Evolutionary conservation across 2,113 vertebrate genomes (phyloP).

Genomic region (Gallinago paraguaiae): DNA sequence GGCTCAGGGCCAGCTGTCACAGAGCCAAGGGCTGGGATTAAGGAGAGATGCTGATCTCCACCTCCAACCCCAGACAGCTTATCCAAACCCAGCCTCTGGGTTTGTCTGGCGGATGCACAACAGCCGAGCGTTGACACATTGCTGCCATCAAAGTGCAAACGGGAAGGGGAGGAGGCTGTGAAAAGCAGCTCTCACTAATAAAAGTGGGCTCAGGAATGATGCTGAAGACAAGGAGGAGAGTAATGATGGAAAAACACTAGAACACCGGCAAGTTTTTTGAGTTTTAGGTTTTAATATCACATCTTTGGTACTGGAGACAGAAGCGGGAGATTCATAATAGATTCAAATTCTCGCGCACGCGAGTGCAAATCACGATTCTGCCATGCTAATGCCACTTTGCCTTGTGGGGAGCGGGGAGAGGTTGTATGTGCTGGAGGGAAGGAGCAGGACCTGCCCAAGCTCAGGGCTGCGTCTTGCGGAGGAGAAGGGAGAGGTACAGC

Average conservation of each 20-base stretch:
- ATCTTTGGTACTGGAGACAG: neutral
- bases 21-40: neutral
- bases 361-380: neutral
- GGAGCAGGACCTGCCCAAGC: neutral
- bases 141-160: rapidly evolving
- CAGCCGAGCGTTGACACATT: neutral
- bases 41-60: neutral
- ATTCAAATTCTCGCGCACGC: rapidly evolving
- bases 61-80: neutral
- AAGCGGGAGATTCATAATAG: neutral
- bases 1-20: neutral
- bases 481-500: neutral
- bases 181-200: neutral
- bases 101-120: neutral
- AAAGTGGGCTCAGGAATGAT: neutral
- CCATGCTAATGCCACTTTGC: neutral
- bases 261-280: neutral
- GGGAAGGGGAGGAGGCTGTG: neutral
- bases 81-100: neutral
- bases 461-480: neutral
- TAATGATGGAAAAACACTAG: neutral
- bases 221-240: neutral
- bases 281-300: conserved; percentile 43
- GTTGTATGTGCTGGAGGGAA: neutral
- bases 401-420: neutral